These are phyloP conservation scores for Euplexia lucipara DNA, from an alignment of 2,888 invertebrate genomes.

Conservation along the genomic window DNA sequence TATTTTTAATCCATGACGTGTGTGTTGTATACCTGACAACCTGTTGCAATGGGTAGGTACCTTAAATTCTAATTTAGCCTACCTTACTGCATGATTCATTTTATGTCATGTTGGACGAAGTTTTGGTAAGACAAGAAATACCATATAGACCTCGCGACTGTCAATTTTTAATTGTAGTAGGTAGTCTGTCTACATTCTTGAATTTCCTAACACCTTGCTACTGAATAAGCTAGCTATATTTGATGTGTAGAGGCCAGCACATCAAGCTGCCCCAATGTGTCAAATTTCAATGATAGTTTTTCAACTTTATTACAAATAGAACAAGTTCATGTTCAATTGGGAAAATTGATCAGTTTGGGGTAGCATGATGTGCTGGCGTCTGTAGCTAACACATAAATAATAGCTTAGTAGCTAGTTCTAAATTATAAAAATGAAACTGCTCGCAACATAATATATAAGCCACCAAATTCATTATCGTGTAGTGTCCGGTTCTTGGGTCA, in stretches of 20 bases:
- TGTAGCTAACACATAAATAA: too few species aligned
- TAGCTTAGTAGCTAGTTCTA: background rate
- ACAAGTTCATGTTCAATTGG: too few species aligned
- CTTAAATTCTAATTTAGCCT: conserved; percentile 14
- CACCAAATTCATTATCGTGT: conserved; percentile 79
- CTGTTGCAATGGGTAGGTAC: conserved; percentile 23
- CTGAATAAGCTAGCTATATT: too few species aligned
- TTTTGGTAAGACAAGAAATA: background rate
- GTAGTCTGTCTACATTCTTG: background rate
- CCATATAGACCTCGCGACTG: background rate
- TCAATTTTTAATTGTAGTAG: background rate
- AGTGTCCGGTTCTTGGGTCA: conserved; percentile 87
- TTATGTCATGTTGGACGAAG: background rate
- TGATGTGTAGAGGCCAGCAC: too few species aligned
- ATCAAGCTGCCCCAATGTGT: too few species aligned
- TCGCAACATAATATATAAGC: conserved; percentile 51
- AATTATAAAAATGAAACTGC: too few species aligned
- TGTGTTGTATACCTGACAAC: conserved; percentile 39
- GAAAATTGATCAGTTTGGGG: too few species aligned
- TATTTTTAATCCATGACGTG: conserved; percentile 45
- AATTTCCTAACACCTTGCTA: too few species aligned
- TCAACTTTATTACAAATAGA: too few species aligned
- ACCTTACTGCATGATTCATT: conserved; percentile 14
- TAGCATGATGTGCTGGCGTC: too few species aligned
- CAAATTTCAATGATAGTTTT: too few species aligned